Evolutionary conservation across 2,797 vertebrate species (phyloP).

Genomic region (Threskiornis aethiopicus): DNA sequence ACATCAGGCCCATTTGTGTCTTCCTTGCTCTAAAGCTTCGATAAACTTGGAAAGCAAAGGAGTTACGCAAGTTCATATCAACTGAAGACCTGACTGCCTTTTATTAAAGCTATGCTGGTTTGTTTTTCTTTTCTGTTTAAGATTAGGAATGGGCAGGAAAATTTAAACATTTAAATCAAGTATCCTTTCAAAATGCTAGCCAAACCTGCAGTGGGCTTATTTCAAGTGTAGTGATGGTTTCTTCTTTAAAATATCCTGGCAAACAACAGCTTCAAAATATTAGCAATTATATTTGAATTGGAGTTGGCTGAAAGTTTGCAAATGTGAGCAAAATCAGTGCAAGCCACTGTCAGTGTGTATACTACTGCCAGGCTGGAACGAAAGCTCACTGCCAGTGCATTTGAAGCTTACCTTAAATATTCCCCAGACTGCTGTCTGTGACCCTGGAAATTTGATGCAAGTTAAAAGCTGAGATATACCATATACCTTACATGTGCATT

Average conservation of each 20-base stretch:
- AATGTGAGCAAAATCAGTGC: not conserved
- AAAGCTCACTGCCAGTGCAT: not conserved
- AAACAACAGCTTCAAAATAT: not conserved
- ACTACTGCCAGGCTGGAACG: not conserved
- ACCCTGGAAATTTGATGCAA: not conserved
- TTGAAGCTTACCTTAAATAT: not conserved
- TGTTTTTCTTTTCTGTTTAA: not conserved
- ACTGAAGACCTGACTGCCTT: not conserved
- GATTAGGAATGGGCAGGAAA: not conserved
- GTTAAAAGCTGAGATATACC: not conserved
- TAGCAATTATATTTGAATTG: not conserved
- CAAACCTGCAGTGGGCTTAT: not conserved
- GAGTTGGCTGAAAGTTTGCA: not conserved
- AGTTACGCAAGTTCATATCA: not conserved
- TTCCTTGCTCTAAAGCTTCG: not conserved
- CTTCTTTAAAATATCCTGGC: slow-evolving; percentile 11
- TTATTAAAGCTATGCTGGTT: not conserved
- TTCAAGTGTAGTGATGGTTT: not conserved
- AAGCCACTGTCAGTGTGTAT: not conserved
- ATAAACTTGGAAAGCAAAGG: not conserved
- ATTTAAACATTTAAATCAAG: not conserved
- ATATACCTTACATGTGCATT: rapidly evolving
- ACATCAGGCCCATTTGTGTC: not conserved
- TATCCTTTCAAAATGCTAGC: not conserved
- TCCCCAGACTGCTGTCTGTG: not conserved